Evolutionary conservation across 1,140 invertebrate species (phyloP).

Genomic region (Oscheius sp.): DNA sequence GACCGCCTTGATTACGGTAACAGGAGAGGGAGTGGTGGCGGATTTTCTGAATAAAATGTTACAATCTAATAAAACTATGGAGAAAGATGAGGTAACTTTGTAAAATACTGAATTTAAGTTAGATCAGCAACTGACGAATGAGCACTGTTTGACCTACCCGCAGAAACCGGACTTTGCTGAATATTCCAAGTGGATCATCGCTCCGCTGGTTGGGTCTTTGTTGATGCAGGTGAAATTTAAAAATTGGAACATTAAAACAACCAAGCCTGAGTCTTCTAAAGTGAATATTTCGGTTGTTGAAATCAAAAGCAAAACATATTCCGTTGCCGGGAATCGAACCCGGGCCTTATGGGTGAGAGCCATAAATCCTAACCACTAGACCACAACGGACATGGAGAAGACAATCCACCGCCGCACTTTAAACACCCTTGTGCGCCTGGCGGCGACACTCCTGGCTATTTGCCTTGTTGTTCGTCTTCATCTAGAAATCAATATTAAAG

Average conservation of each 20-base stretch:
- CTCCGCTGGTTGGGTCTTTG: neutral
- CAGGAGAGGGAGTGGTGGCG: neutral
- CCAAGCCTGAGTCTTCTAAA: no score
- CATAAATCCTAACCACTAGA: slow-evolving; percentile 74
- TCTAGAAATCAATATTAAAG: no score
- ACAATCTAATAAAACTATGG: neutral
- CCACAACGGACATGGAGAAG: slow-evolving; percentile 40
- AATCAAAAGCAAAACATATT: no score
- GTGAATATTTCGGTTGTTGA: no score
- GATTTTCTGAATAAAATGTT: slow-evolving; percentile 7
- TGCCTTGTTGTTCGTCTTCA: no score
- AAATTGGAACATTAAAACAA: no score
- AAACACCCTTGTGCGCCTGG: no score
- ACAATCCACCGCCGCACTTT: no score
- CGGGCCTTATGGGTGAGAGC: slow-evolving; percentile 77
- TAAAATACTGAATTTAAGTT: neutral
- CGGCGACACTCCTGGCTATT: no score
- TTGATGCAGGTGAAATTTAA: neutral
- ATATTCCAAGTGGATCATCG: neutral
- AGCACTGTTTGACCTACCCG: neutral
- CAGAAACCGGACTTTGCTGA: neutral
- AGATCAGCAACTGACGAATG: neutral
- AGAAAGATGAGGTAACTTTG: neutral
- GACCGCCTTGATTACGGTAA: neutral
- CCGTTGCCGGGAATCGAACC: slow-evolving; percentile 77